A percentile compares a stretch with the other conserved stretches of the same genome.
phyloP scores from a whole-genome alignment of 2,888 invertebrate species.

The Yponomeuta cagnagella region DNA sequence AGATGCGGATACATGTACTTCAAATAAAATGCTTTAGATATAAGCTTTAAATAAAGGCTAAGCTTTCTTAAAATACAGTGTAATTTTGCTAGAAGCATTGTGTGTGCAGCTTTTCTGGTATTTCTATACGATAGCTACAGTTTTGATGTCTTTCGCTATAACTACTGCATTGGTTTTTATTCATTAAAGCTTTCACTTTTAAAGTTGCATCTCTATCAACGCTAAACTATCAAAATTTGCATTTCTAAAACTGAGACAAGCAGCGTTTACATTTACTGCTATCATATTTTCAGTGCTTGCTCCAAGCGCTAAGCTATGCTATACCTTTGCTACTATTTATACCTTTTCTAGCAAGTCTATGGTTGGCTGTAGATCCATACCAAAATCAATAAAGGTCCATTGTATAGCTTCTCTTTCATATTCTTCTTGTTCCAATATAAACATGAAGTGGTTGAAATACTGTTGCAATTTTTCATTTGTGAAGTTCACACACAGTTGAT shows the following conservation, averaged over 20 bases:
- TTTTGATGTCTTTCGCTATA: background rate
- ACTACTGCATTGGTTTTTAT: background rate
- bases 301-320: constrained; percentile 15
- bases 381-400: constrained; percentile 97
- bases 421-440: constrained; percentile 96
- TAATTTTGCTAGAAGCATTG: background rate
- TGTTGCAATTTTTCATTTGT: constrained; percentile 97
- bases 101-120: background rate
- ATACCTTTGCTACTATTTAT: constrained; percentile 44
- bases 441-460: constrained; percentile 98
- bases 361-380: constrained; percentile 93
- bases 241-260: too few species aligned
- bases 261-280: background rate
- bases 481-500: constrained; percentile 97
- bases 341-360: constrained; percentile 95
- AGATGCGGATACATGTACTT: background rate
- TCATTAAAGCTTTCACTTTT: background rate
- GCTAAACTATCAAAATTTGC: background rate
- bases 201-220: background rate
- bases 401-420: constrained; percentile 93
- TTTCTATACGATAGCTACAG: background rate
- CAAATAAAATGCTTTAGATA: background rate
- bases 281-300: constrained; percentile 5
- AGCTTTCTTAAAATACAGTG: background rate
- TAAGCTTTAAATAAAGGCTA: background rate